Base-by-base conservation (phyloP, 2,797 vertebrate species). In the Propithecus deckenii region DNA sequence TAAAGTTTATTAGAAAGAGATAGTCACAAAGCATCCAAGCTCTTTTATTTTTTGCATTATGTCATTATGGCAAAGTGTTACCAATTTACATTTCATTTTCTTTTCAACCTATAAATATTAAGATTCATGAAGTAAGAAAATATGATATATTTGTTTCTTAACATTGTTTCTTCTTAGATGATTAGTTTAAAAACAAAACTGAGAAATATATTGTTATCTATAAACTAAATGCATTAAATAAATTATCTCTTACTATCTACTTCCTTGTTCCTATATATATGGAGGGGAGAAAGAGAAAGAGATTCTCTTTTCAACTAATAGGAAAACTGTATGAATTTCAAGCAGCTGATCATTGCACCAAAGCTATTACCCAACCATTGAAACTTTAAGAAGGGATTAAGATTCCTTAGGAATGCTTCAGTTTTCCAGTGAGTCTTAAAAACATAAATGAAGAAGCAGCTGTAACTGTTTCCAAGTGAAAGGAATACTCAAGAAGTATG, bases 371-470 rank as follows among this genome's bases (percentile, higher is more conserved):
- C 5, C n/a, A 95, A 67, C 87, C 98, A 88, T 92, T 96, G 38
- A 83, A 96, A 97, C 95, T 85, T 98, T 94, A 97, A 96, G 67
- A 96, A 91, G 88, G 86, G 86, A 97, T 94, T 93, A 96, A 96
- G 94, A 90, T 80, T 97, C 80, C 83, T 96, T 69, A 41, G 79
- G 74, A 97, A 96, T 69, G 17, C 32, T 59, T 74, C 4, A 35
- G 48, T 96, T 55, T 96, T 94, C 93, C 96, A 91, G 52, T 87
- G 89, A 93, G 83, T 96, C 92, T 96, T 76, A 93, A 97, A 97
- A 97, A 94, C 48, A 63, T 76, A 78, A 96, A 97, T 92, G 72
- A 96, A 90, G 43, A 96, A 78, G 79, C 35, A 65, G 30, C 28
- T 94, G 25, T 93, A 97, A 95, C 61, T 91, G 6, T 81, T 96